Base-by-base conservation (phyloP, 2,113 vertebrate genomes). In the Rutilus rutilus region DNA sequence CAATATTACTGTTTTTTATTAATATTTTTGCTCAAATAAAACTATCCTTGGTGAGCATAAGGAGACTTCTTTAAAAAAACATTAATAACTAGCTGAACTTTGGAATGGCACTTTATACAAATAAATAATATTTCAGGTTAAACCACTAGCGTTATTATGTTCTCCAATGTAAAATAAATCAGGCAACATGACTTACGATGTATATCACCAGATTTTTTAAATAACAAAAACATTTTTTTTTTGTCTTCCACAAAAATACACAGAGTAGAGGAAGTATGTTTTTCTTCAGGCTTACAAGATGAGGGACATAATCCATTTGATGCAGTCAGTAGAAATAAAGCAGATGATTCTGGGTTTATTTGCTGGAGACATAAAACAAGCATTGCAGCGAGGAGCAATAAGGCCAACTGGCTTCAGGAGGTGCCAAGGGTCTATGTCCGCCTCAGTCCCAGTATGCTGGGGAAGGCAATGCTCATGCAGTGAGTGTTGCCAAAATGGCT, bases 301-400 rank as follows among this genome's bases (percentile, higher is more conserved):
- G 50, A 75, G 17, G 33, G 54, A 33, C 65, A 57, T 69, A 78
- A 85, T 88, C 78, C 60, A 71, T 85, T 78, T 83, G 57, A 88
- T 42, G 25, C 57, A 50, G 30, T 79, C 62, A 71, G 84, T 42
- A 45, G 33, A 85, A 71, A 71, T 71, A 27, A 85, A 71, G 15
- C 45, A 79, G 62, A 62, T 4, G 62, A 79, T 54, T 71, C 60
- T 42, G 75, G 54, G 45, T 59, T 57, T 79, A 79, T 57, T 21
- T 60, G n/a, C 33, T 60, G 9, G 57, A 80, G 77, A 84, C 25
- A 60, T 78, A 59, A 79, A 17, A 73, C 75, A 79, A 78, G 60
- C 73, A 78, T 60, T 21, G 9, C n/a, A 11, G 33, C 67, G 19
- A 69, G 71, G 33, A 85, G 67, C 45, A 15, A 23, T 39, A 78